A percentile compares a stretch with the other conserved stretches of the same genome.
Evolutionary conservation across 2,113 vertebrate genomes (phyloP).

Genomic region (Anarrhichthys ocellatus): DNA sequence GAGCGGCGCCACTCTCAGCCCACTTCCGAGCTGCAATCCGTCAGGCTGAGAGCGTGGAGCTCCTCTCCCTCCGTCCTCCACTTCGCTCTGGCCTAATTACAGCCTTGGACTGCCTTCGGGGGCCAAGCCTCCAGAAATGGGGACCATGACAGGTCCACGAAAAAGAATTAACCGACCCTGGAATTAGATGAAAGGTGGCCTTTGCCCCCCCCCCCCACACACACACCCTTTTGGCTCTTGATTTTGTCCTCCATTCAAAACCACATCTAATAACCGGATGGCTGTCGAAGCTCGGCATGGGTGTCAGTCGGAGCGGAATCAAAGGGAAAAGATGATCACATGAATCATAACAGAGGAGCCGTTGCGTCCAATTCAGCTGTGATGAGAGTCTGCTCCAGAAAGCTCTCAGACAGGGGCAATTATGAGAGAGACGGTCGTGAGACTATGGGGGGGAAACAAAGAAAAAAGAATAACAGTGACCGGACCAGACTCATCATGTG

Average conservation of each 20-base stretch:
- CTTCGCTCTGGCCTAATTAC: conserved; percentile 74
- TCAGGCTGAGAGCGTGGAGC: conserved; percentile 69
- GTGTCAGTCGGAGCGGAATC: conserved; percentile 51
- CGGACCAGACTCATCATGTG: conserved; percentile 63
- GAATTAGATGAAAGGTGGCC: conserved; percentile 71
- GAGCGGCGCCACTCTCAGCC: conserved; percentile 67
- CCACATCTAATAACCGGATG: conserved; percentile 61
- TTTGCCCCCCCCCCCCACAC: conserved; percentile 14
- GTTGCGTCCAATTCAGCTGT: conserved; percentile 43
- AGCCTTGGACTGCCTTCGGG: conserved; percentile 60
- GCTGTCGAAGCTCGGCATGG: conserved; percentile 37
- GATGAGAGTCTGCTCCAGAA: conserved; percentile 38
- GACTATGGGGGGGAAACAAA: conserved; percentile 27
- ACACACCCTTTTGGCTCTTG: conserved; percentile 23
- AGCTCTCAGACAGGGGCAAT: conserved; percentile 51
- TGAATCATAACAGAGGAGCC: conserved; percentile 53
- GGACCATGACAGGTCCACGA: conserved; percentile 61
- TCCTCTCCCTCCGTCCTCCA: conserved; percentile 53
- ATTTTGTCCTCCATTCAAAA: conserved; percentile 46
- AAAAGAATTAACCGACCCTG: conserved; percentile 64
- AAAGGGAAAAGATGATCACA: conserved; percentile 58
- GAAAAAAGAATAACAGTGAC: conserved; percentile 38
- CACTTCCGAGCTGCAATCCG: conserved; percentile 69
- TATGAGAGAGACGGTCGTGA: conserved; percentile 54
- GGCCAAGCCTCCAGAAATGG: conserved; percentile 66